Conservation (phyloP, 2,888 invertebrate species). For the Spialia ferax region DNA sequence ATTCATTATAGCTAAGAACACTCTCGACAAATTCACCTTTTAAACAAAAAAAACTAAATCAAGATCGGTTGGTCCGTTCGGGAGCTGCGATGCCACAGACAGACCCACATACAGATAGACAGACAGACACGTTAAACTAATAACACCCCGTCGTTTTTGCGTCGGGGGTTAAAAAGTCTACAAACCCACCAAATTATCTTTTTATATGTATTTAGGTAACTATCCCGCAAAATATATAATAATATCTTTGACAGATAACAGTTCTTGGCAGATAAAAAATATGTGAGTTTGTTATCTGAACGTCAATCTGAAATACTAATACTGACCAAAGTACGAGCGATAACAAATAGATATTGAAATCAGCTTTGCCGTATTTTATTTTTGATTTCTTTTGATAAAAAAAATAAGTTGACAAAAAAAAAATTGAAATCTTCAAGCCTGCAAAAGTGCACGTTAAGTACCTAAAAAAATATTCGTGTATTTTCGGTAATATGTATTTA, state of each 20-base stretch:
- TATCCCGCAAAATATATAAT: not conserved
- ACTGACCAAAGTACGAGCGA: not conserved
- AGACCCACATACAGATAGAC: no score
- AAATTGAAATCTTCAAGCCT: no score
- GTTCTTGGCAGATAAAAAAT: slow-evolving; percentile 12
- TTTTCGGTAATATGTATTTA: not conserved
- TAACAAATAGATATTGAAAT: not conserved
- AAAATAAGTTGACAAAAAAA: no score
- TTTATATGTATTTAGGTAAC: not conserved
- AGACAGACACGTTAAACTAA: no score
- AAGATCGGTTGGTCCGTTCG: no score
- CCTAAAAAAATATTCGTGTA: not conserved
- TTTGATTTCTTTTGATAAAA: no score
- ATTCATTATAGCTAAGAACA: no score
- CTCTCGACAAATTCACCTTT: no score
- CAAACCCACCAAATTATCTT: not conserved
- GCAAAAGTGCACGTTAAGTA: not conserved
- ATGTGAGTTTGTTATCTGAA: slow-evolving; percentile 3
- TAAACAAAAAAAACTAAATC: no score
- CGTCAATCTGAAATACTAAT: slow-evolving; percentile 17
- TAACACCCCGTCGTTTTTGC: no score
- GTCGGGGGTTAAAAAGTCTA: no score
- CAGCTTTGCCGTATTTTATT: not conserved
- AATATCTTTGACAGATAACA: slow-evolving; percentile 9
- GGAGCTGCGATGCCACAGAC: no score